These are phyloP conservation scores for Drosophila seguyi DNA, from an alignment of 1,140 invertebrate genomes.

Conservation along the genomic window DNA sequence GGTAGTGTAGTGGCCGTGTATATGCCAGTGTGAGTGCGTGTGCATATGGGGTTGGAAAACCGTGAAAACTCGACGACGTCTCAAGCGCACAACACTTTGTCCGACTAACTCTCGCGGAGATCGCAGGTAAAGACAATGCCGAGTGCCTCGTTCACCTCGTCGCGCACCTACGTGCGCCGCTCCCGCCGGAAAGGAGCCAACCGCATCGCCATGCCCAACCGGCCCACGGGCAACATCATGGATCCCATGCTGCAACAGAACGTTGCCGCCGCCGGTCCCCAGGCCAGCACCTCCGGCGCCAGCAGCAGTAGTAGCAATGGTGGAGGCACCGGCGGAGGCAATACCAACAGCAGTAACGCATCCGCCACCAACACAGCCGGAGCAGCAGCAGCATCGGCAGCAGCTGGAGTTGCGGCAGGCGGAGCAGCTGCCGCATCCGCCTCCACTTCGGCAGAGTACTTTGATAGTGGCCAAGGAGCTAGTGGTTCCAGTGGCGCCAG, in stretches of 20 bases:
- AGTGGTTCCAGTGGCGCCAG: constrained; percentile 36
- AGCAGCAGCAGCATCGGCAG: constrained; percentile 10
- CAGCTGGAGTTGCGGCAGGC: constrained; percentile 5
- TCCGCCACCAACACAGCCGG: constrained; percentile 12
- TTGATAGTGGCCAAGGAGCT: constrained; percentile 66
- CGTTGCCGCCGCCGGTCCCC: constrained; percentile 87
- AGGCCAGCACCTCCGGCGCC: constrained; percentile 43
- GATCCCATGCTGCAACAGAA: constrained; percentile 87
- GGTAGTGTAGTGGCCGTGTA: constrained; percentile 51
- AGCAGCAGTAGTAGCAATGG: constrained; percentile 13
- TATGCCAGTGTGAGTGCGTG: constrained; percentile 63
- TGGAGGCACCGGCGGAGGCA: not conserved
- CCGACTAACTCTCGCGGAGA: constrained; percentile 33
- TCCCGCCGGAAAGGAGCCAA: constrained; percentile 94
- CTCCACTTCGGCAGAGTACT: constrained; percentile 59
- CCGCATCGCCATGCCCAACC: constrained; percentile 92
- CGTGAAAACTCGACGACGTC: constrained; percentile 56
- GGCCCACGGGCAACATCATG: constrained; percentile 87
- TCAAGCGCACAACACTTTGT: constrained; percentile 49
- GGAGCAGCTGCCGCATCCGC: constrained; percentile 28
- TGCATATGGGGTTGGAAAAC: constrained; percentile 79
- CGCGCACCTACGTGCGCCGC: constrained; percentile 92
- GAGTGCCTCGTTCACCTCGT: constrained; percentile 95
- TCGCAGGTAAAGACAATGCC: constrained; percentile 89
- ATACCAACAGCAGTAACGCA: constrained; percentile 14